phyloP scores from a whole-genome alignment of 2,113 vertebrate species.

The Bubo scandiacus region DNA sequence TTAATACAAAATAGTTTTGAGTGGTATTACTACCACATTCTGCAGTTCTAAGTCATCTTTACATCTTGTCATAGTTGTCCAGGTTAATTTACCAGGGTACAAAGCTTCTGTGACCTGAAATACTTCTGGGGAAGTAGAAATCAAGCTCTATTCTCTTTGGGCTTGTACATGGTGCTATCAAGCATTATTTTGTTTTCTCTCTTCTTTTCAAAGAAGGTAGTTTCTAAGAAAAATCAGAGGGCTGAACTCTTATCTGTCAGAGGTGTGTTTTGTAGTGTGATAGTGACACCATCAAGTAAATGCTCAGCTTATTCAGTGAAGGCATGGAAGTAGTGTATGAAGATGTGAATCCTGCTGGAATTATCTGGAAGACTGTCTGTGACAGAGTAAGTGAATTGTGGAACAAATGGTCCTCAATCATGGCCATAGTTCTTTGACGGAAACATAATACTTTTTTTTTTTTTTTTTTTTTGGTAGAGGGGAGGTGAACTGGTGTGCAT shows the following conservation, averaged over 20 bases:
- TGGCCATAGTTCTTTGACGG: not conserved
- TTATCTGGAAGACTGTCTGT: not conserved
- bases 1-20: not conserved
- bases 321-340: not conserved
- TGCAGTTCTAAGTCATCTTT: not conserved
- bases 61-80: not conserved
- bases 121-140: not conserved
- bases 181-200: not conserved
- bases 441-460: not conserved
- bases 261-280: not conserved
- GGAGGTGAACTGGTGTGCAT: not conserved
- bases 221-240: not conserved
- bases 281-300: not conserved
- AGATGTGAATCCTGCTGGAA: not conserved
- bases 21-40: fast-evolving
- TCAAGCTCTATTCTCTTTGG: not conserved
- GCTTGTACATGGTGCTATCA: not conserved
- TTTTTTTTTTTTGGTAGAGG: not conserved
- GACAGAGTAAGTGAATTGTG: not conserved
- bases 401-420: not conserved
- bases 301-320: not conserved
- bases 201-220: not conserved
- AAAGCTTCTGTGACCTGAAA: not conserved
- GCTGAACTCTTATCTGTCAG: not conserved
- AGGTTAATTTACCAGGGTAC: not conserved